Evolutionary conservation across 2,113 vertebrate species (phyloP).

Genomic region (Atlantisia rogersi): DNA sequence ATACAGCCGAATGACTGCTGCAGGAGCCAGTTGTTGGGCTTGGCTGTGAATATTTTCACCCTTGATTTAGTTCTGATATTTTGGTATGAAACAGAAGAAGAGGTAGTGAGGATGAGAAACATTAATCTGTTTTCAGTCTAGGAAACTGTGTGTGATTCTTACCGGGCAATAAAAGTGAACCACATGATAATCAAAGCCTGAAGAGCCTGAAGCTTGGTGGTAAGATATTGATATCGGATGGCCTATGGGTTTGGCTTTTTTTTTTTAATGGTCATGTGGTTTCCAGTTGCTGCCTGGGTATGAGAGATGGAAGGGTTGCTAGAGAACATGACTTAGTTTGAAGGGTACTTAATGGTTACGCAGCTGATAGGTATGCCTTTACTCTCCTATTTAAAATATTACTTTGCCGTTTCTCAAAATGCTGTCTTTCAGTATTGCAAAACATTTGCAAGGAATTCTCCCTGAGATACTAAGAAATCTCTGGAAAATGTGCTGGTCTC

Average conservation of each 20-base stretch:
- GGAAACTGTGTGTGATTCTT: neutral
- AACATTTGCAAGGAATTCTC: neutral
- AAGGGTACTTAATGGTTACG: neutral
- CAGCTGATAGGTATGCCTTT: neutral
- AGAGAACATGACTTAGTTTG: neutral
- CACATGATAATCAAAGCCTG: neutral
- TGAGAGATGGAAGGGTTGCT: neutral
- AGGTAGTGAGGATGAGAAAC: neutral
- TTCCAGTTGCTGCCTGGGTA: neutral
- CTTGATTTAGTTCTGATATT: neutral
- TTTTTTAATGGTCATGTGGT: neutral
- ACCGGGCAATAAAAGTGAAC: neutral
- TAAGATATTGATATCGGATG: neutral
- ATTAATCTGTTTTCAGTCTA: neutral
- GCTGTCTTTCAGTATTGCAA: neutral
- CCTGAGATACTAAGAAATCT: neutral
- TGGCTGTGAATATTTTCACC: neutral
- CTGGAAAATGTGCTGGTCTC: neutral
- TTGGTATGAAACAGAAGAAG: neutral
- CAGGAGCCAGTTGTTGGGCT: neutral
- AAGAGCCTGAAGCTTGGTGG: neutral
- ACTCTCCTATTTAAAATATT: neutral
- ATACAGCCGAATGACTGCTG: neutral
- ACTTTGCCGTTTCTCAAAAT: neutral
- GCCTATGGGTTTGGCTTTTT: fast-evolving